Conservation (phyloP, 1,140 invertebrate species). For the Zaprionus davidi region DNA sequence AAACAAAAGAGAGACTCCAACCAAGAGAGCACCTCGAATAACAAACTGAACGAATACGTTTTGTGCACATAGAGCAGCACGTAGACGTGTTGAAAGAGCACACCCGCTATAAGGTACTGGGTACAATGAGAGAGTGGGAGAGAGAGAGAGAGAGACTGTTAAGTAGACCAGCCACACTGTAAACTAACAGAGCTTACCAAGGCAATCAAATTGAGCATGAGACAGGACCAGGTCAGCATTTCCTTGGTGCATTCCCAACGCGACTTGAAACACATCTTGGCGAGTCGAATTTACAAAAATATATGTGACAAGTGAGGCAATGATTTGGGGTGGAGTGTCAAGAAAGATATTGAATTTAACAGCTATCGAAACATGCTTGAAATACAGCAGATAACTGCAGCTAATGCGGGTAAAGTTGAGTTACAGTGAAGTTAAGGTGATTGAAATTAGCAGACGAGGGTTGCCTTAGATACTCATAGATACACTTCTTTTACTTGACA, state of each 20-base stretch:
- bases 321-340: not conserved
- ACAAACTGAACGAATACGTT: not conserved
- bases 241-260: slow-evolving; percentile 28
- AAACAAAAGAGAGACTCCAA: slow-evolving; percentile 6
- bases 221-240: slow-evolving; percentile 14
- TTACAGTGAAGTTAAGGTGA: no score
- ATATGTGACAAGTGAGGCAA: not conserved
- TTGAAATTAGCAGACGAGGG: no score
- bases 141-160: not conserved
- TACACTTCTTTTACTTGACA: no score
- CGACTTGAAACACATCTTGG: slow-evolving; percentile 22
- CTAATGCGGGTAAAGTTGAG: no score
- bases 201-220: slow-evolving; percentile 30
- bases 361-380: not conserved
- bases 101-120: slow-evolving; percentile 29
- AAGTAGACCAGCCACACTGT: not conserved
- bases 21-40: slow-evolving; percentile 16
- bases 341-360: no score
- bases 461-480: no score
- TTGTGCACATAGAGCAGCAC: not conserved
- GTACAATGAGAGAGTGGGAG: not conserved
- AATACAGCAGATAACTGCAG: not conserved
- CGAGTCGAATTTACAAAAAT: not conserved
- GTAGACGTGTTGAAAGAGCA: slow-evolving; percentile 23
- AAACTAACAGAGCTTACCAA: slow-evolving; percentile 13